Percentiles rank a stretch among this genome's conserved stretches.
Evolutionary conservation across 2,888 invertebrate species (phyloP).

Genomic region (Drosophila nr. perissopoda): DNA sequence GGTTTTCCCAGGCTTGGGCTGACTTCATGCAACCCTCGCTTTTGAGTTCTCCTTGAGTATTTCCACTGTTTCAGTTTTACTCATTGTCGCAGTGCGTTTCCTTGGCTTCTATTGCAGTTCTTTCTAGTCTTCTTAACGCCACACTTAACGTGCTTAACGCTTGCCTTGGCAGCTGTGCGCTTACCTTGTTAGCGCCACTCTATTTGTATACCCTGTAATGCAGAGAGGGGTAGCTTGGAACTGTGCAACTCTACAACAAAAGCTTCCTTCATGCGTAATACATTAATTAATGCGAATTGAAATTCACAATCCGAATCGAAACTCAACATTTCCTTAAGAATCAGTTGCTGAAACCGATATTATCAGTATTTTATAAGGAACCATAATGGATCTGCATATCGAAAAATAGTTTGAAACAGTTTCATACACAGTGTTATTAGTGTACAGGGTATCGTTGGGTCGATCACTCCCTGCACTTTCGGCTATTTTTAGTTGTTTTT

Average conservation of each 20-base stretch:
- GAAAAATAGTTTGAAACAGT: not conserved
- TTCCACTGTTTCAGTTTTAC: constrained; percentile 9
- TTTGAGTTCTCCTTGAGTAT: constrained; percentile 1
- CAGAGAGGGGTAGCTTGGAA: no score
- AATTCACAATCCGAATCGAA: not conserved
- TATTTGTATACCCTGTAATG: constrained; percentile 33
- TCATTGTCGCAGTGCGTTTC: constrained; percentile 17
- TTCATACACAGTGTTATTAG: not conserved
- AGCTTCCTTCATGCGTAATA: not conserved
- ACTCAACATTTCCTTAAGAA: not conserved
- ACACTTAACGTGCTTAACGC: constrained; percentile 49
- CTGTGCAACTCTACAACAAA: not conserved
- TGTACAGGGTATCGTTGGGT: not conserved
- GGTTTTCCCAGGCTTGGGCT: not conserved
- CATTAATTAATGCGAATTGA: not conserved
- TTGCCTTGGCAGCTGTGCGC: constrained; percentile 24
- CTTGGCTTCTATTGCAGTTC: constrained; percentile 17
- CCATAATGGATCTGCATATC: not conserved
- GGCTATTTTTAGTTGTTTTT: not conserved
- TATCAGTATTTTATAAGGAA: not conserved
- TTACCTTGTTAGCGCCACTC: constrained; percentile 11
- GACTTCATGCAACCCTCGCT: not conserved
- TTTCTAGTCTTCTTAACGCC: constrained; percentile 15
- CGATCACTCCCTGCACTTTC: no score
- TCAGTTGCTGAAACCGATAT: not conserved